Evolutionary conservation across 1,140 invertebrate genomes (phyloP), one percentile per base, ranked within the genome.

Genomic region (Drosophila bifasciata): DNA sequence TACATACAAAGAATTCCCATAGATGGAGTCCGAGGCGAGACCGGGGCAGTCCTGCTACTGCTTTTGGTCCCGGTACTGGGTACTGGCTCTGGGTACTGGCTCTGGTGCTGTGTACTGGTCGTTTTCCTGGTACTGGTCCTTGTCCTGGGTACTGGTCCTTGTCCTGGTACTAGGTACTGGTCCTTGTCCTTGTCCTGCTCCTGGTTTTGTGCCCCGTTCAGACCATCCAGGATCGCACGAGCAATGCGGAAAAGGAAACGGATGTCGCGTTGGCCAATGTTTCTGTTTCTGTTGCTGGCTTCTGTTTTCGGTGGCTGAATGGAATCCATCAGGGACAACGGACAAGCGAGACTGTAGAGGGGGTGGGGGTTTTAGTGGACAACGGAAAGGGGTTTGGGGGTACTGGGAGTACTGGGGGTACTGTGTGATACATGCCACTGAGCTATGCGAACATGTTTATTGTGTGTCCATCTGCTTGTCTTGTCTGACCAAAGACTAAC

Each of bases 231-330:
- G 66, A 69, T 69, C 64, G 70, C 67, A 11, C 19, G 32, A 51
- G 56, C 62, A 25, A 58, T 57, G 69, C 71, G 74, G 81, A 88
- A 86, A 62, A 78, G 81, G 81, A 88, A 85, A 43, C 81, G 83
- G 83, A 86, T 83, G 83, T 88, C 78, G 83, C 83, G 66, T 88
- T 86, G 81, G 81, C 81, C 67, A 81, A 63, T 79, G 79, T 74
- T 79, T 84, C 67, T 43, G 48, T 52, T 71, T 39, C 59, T 48
- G 39, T 43, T 43, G 25, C 45, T 32, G 56, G 61, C 32, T 51
- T 52, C 51, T 58, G 45, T 62, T 66, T 53, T 53, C 19, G 49
- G 40, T 43, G n/a, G 64, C 21, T 68, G 66, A 69, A 69, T 68
- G 62, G 66, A 69, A 69, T 69, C 66, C 66, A 69, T 69, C 50